Conservation (phyloP, 1,140 invertebrate species). For the Cherax quadricarinatus region DNA sequence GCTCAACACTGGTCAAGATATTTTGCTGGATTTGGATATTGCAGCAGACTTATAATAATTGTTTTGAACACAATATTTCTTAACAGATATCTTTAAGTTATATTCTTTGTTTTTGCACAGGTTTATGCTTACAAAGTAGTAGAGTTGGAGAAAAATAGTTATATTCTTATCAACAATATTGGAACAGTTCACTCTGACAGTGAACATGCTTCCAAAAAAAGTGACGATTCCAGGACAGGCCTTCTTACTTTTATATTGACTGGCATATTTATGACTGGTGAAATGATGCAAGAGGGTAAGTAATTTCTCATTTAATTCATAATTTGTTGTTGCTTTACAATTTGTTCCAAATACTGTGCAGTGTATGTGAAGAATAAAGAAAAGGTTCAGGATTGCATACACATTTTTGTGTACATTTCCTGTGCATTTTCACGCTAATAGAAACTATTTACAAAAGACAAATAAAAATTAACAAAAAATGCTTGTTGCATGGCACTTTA, state of each 20-base stretch:
- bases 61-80: too few species aligned
- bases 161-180: slow-evolving; percentile 32
- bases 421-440: too few species aligned
- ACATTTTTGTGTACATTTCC: too few species aligned
- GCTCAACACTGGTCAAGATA: too few species aligned
- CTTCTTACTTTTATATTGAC: slow-evolving; percentile 9
- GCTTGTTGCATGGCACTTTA: too few species aligned
- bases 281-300: slow-evolving; percentile 21
- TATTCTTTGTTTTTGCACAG: background rate
- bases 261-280: slow-evolving; percentile 28
- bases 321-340: background rate
- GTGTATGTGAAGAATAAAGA: too few species aligned
- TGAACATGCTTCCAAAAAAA: background rate
- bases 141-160: background rate
- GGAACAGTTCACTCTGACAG: background rate
- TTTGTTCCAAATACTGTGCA: too few species aligned
- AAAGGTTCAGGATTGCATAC: too few species aligned
- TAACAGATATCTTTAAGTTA: background rate
- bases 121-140: slow-evolving; percentile 35
- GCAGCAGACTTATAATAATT: too few species aligned
- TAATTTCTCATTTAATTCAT: background rate
- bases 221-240: background rate
- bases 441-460: too few species aligned
- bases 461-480: too few species aligned
- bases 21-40: too few species aligned